Evolutionary conservation across 1,140 invertebrate genomes (phyloP), one percentile per base, ranked within the genome.

Genomic region (Macrobrachium rosenbergii): DNA sequence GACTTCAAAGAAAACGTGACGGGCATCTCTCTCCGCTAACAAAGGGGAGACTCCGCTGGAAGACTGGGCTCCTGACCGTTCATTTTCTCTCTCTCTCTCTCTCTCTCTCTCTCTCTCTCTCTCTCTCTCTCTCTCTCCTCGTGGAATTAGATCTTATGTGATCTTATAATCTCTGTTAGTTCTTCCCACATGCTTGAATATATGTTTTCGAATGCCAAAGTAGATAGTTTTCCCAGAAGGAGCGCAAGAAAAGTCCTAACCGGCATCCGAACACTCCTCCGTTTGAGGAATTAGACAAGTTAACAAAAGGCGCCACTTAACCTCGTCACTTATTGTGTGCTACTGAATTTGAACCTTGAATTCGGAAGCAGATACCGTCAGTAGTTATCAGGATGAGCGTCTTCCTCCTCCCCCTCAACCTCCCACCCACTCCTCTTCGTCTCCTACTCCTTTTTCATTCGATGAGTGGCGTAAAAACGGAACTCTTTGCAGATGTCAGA

Each of bases 341-440:
- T 75, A 76, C 60, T 77, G 82, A 83, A 77, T 83, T 73, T 43
- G 12, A 83, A 59, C 82, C 82, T 62, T 83, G 76, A 83, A 83
- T 77, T 83, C 82, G 45, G 82, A 73, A 76, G 75, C 82, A 83
- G 72, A 83, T 83, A 83, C 60, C 82, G 63, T 83, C 23, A 73
- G 58, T 76, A 60, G 82, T 83, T 83, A 77, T 73, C 59, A 83
- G 77, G 73, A 83, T 12, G 21, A 21, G 37, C 67, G 21, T 21
- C 67, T 21, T n/a, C n/a, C 67, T 2, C 37, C 67, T 17, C 67
- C 37, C 67, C 67, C 67, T 72, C 67, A 16, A 5, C n/a, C 67
- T 5, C 67, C n/a, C 12, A 21, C 12, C 67, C n/a, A 12, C 37
- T 37, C 67, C 11, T 72, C 67, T 17, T 21, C 37, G 11, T 37